Percentiles rank a stretch among this genome's conserved stretches.
Evolutionary conservation across 2,113 vertebrate species (phyloP).

Genomic region (Diglossa brunneiventris): DNA sequence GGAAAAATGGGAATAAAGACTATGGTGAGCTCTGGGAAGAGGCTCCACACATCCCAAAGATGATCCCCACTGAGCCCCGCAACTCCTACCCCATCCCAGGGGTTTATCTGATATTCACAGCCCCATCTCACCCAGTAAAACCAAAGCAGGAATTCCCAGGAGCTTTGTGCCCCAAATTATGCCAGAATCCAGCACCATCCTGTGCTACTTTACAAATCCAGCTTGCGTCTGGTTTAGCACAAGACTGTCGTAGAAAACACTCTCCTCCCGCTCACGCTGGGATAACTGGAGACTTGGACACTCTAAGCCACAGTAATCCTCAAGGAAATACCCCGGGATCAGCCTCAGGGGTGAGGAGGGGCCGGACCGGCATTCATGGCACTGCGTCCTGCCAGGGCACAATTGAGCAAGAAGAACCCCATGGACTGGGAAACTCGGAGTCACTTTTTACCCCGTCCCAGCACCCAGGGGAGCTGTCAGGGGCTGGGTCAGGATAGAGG

Average conservation of each 20-base stretch:
- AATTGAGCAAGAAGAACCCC: neutral
- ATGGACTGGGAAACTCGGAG: neutral
- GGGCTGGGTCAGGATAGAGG: neutral
- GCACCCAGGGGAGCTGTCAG: neutral
- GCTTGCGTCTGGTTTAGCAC: neutral
- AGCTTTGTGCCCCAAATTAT: neutral
- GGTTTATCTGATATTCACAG: accelerated
- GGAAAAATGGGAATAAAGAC: neutral
- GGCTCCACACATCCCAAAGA: no score
- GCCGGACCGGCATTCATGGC: neutral
- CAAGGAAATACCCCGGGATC: neutral
- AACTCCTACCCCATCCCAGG: no score
- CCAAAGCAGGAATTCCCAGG: neutral
- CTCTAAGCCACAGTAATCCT: neutral
- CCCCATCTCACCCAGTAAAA: neutral
- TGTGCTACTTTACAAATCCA: neutral
- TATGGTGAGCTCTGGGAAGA: neutral
- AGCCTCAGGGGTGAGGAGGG: neutral
- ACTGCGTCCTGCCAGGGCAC: neutral
- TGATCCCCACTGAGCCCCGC: accelerated
- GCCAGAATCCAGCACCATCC: neutral
- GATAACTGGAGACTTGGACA: neutral
- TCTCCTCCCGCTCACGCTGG: accelerated
- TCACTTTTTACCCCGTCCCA: neutral
- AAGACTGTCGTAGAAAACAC: neutral